phyloP scores from a whole-genome alignment of 2,113 vertebrate species.

The Crotalus helleri region DNA sequence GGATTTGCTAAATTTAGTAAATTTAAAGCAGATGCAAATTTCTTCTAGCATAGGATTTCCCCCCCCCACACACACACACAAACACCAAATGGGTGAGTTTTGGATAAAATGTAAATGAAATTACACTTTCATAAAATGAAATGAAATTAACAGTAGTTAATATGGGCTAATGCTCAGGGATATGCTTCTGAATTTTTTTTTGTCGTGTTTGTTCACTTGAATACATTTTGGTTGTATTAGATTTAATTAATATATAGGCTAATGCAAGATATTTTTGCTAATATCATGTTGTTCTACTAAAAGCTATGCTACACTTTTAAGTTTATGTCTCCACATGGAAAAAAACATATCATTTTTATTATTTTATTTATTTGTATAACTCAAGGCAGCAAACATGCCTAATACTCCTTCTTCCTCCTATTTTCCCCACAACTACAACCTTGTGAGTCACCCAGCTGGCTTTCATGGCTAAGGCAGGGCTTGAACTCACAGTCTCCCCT shows the following conservation, averaged over 20 bases:
- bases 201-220: not conserved
- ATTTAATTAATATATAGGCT: not conserved
- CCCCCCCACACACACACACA: no score
- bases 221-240: not conserved
- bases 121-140: not conserved
- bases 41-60: not conserved
- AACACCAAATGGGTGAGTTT: not conserved
- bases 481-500: not conserved
- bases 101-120: not conserved
- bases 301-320: not conserved
- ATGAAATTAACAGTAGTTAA: not conserved
- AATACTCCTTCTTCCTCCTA: no score
- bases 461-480: not conserved
- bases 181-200: not conserved
- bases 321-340: not conserved
- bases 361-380: no score
- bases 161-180: not conserved
- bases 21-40: not conserved
- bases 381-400: no score
- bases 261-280: not conserved
- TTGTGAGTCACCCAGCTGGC: not conserved
- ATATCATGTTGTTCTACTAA: not conserved
- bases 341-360: not conserved
- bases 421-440: no score
- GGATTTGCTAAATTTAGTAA: not conserved